A percentile compares a stretch with the other conserved stretches of the same genome.
phyloP scores from a whole-genome alignment of 2,797 vertebrate genomes.

The Sylvia borin region DNA sequence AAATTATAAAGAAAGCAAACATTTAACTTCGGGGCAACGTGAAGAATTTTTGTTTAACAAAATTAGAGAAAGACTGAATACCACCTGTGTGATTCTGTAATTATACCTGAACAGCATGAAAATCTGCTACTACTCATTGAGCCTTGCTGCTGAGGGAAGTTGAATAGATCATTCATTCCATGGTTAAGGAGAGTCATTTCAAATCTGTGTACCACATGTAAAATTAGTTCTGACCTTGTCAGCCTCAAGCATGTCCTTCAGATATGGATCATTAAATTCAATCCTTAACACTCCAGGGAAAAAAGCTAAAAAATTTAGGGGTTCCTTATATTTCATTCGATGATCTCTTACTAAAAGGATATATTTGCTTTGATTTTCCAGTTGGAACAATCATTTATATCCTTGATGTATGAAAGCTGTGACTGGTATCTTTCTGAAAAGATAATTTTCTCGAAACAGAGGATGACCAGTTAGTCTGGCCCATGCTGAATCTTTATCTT shows the following conservation, averaged over 20 bases:
- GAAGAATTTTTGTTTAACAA: constrained; percentile 18
- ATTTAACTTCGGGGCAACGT: not conserved
- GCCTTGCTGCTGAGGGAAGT: constrained; percentile 18
- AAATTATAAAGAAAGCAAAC: not conserved
- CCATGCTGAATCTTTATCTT: not conserved
- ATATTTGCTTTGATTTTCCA: constrained; percentile 25
- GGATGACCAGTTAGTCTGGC: not conserved
- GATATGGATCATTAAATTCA: constrained; percentile 67
- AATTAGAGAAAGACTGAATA: constrained; percentile 41
- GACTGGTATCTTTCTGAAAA: not conserved
- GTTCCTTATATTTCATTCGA: not conserved
- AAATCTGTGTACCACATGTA: constrained; percentile 63
- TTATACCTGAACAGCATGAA: constrained; percentile 51
- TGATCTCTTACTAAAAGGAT: not conserved
- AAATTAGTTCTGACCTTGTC: constrained; percentile 66
- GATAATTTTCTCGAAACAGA: not conserved
- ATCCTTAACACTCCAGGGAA: constrained; percentile 16
- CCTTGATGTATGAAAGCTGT: not conserved
- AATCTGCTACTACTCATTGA: constrained; percentile 23
- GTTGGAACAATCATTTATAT: not conserved
- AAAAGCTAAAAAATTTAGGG: not conserved
- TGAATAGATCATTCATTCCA: constrained; percentile 59
- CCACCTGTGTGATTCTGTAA: constrained; percentile 30
- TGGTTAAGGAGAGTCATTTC: constrained; percentile 43
- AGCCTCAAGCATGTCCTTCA: constrained; percentile 34